These are phyloP conservation scores for Sebastes fasciatus DNA, from an alignment of 2,113 vertebrate genomes.

Conservation along the genomic window DNA sequence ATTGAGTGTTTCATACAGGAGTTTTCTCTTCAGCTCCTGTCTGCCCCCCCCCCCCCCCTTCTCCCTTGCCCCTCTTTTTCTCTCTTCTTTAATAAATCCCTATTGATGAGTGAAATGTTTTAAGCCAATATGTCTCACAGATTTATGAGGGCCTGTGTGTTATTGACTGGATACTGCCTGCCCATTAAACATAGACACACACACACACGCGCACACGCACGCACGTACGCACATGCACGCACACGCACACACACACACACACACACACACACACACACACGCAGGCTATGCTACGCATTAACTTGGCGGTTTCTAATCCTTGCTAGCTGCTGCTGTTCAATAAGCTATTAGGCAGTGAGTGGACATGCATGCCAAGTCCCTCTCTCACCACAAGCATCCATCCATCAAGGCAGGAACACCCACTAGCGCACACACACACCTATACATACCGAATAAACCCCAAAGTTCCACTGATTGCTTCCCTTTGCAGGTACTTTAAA, in stretches of 20 bases:
- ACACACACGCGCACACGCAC: conserved; percentile 24
- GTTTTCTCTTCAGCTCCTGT: conserved; percentile 27
- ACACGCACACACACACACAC: conserved; percentile 21
- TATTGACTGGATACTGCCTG: conserved; percentile 71
- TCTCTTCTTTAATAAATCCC: conserved; percentile 75
- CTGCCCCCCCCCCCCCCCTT: background rate
- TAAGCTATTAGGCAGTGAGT: conserved; percentile 84
- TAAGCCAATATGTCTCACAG: conserved; percentile 73
- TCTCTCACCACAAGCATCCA: conserved; percentile 70
- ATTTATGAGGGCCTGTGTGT: conserved; percentile 72
- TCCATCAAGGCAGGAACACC: conserved; percentile 76
- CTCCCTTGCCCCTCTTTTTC: conserved; percentile 2
- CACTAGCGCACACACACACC: conserved; percentile 32
- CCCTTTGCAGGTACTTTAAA: conserved; percentile 26
- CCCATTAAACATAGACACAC: conserved; percentile 65
- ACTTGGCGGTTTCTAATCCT: conserved; percentile 80
- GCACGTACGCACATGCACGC: conserved; percentile 38
- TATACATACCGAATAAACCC: conserved; percentile 36
- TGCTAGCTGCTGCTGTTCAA: conserved; percentile 78
- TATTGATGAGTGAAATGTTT: conserved; percentile 82
- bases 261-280: conserved; percentile 35
- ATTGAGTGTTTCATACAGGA: conserved; percentile 28
- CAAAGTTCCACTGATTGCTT: conserved; percentile 23
- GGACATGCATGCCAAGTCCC: conserved; percentile 79
- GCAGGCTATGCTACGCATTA: conserved; percentile 60